Conservation (phyloP, 2,797 vertebrate genomes). For the Perodicticus potto region DNA sequence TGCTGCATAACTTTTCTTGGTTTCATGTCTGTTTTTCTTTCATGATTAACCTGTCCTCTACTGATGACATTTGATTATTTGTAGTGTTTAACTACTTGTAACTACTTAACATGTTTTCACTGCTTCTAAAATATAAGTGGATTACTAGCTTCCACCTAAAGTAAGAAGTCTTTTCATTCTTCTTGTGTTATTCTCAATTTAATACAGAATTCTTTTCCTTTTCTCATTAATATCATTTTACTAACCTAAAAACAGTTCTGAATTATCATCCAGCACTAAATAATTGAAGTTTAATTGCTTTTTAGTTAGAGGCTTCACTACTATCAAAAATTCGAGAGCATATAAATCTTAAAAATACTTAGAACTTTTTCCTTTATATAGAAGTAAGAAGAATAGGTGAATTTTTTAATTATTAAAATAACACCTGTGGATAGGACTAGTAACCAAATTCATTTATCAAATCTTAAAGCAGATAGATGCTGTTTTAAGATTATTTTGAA, state of each 20-base stretch:
- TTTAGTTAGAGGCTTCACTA: conserved; percentile 45
- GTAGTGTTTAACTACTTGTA: not conserved
- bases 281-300: conserved; percentile 12
- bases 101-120: conserved; percentile 2
- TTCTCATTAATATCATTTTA: conserved; percentile 47
- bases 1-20: not conserved
- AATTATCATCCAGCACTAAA: conserved; percentile 18
- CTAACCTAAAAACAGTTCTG: conserved; percentile 57
- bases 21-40: not conserved
- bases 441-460: not conserved
- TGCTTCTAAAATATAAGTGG: conserved; percentile 7
- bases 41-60: not conserved
- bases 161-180: not conserved
- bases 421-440: not conserved
- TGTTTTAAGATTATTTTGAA: not conserved
- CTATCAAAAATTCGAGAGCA: not conserved
- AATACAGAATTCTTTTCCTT: conserved; percentile 36
- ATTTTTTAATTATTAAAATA: conserved; percentile 26
- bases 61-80: not conserved
- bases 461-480: not conserved
- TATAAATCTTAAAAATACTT: not conserved
- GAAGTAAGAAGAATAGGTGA: not conserved
- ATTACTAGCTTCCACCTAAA: not conserved
- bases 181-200: not conserved
- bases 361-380: not conserved